Base-by-base conservation (phyloP, 2,113 vertebrate genomes). In the Apteryx mantelli region DNA sequence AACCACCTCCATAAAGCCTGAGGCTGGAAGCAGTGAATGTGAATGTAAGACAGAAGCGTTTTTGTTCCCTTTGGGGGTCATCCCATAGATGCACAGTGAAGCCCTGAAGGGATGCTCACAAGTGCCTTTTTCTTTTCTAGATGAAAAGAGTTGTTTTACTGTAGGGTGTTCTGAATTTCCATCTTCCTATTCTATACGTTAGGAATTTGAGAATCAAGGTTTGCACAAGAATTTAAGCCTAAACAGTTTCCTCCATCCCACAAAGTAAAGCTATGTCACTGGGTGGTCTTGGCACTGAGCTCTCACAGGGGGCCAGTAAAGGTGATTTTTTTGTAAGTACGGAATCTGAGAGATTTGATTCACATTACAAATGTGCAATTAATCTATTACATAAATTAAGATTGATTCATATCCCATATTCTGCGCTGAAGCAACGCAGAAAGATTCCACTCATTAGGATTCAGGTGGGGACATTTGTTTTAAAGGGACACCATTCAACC, bases 161-260 rank as follows among this genome's bases (percentile, higher is more conserved):
- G 52, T 34, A 93, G 64, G 68, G 22, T 71, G 34, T 48, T 77
- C 5, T 52, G 28, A 88, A 16, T 84, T 97, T 95, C 91, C 91
- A 91, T 95, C 89, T 95, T 96, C 87, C 55, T 83, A 94, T 91
- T 88, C 91, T 96, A 65, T 75, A 86, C 56, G 30, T 89, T n/a
- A 96, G 91, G 91, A 97, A 96, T 91, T 83, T 95, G 60, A 95
- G 93, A 94, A 91, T 92, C 95, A 91, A 93, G n/a, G 0, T 92
- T 93, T 90, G 76, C 64, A 68, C 17, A 69, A 86, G 75, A 93
- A 93, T 93, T 96, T 95, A 96, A 91, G 76, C 76, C 87, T 95
- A 34, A 26, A 60, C 8, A 12, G 42, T 93, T 97, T 91, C 94
- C 76, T 86, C 71, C 64, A 81, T 94, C 64, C 91, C 95, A 95